Evolutionary conservation across 2,113 vertebrate species (phyloP).

Genomic region (Sapayoa aenigma): DNA sequence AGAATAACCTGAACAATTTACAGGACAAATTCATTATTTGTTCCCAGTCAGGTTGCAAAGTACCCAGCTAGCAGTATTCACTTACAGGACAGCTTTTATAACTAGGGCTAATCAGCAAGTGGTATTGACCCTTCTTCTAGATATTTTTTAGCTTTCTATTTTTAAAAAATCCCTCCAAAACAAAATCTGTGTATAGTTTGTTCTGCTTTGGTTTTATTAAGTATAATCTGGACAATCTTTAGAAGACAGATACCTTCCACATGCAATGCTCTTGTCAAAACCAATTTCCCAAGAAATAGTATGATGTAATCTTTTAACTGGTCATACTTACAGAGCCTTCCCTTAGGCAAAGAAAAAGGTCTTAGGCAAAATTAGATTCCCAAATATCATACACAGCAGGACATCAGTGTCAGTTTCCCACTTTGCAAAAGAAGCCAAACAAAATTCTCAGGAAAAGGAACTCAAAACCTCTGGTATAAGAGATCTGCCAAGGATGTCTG

Average conservation of each 20-base stretch:
- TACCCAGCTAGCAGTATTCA: neutral
- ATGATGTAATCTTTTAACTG: neutral
- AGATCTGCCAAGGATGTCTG: neutral
- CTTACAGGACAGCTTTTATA: neutral
- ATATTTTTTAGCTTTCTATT: neutral
- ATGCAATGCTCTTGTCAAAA: neutral
- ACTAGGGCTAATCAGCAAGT: neutral
- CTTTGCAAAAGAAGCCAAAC: neutral
- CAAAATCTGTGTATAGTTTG: neutral
- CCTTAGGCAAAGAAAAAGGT: neutral
- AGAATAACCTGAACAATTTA: neutral
- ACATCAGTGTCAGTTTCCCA: neutral
- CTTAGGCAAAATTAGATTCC: neutral
- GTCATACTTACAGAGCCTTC: neutral
- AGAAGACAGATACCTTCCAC: neutral
- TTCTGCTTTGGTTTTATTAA: neutral
- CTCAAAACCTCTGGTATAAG: neutral
- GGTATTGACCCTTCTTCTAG: neutral
- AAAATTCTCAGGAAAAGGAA: slow-evolving; percentile 5
- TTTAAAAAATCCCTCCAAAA: neutral
- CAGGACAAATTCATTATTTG: neutral
- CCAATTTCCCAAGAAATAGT: neutral
- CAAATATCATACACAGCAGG: neutral
- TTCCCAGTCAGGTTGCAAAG: neutral
- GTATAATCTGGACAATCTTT: neutral